Base-by-base conservation (phyloP, 2,113 vertebrate species). In the Megaleporinus macrocephalus region DNA sequence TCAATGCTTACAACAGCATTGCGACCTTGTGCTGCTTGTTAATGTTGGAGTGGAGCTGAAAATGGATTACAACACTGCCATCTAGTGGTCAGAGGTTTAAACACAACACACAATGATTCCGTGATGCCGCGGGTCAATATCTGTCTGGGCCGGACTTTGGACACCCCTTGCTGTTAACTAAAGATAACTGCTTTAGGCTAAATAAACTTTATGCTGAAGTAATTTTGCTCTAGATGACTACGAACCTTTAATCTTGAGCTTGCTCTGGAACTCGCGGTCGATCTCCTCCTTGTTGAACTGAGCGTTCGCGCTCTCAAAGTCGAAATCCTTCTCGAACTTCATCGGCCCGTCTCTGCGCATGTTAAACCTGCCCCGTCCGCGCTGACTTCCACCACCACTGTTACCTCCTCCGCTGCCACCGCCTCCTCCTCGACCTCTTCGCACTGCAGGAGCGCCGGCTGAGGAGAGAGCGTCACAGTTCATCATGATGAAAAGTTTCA, bases 201-300 rank as follows among this genome's bases (percentile, higher is more conserved):
- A 15, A 3, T 51, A 1, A 44, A 44, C 5, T 44, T 44, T 44
- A 44, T 4, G 11, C 41, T 9, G 11, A 11, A 51, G 49, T 10
- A n/a, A 44, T 36, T 44, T 44, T 24, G 7, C n/a, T 57, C 7
- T 7, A 15, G 11, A 0, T 0, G 11, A 22, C 1, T 0, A 73
- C 91, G 97, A 11, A 61, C 98, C 98, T 97, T 97, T 99, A 84
- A 98, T 93, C 86, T 99, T 99, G 68, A 99, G 97, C 88, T 99
- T 99, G 92, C 91, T 98, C 89, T 99, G 98, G 82, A 99, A 97
- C 89, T 99, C 98, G 83, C 96, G 96, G 90, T 99, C 97, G 4
- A 99, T 98, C 87, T 99, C 98, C 36, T 99, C 98, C 88, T 99
- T 99, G 91, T 99, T 98, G 90, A 99, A 99, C 65, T 98, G 98